Base-by-base conservation (phyloP, 2,113 vertebrate species). In the Cyanoramphus novaezelandiae region DNA sequence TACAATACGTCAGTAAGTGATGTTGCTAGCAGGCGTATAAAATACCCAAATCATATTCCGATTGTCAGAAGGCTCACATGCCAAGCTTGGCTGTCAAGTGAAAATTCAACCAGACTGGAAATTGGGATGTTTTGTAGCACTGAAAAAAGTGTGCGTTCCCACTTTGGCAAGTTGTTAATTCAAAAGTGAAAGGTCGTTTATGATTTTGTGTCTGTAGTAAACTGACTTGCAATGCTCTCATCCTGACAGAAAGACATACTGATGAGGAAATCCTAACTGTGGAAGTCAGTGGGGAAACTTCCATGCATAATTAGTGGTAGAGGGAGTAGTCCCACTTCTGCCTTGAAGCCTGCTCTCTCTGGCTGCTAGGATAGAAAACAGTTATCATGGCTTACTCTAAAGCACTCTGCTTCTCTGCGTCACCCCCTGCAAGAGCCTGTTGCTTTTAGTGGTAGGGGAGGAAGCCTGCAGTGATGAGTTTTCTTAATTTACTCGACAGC, bases 271-370 rank as follows among this genome's bases (percentile, higher is more conserved):
- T 49, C 60, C 18, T 8, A 5, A 14, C 47, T 64, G 31, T 5
- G 49, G 57, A 44, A 82, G 41, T 37, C 83, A 47, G 23, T 46
- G 49, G 31, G 63, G 63, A 69, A 90, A 62, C 9, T 43, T 87
- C 23, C 10, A 23, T 14, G 39, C 0, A 0, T n/a, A 76, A 52
- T 28, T 37, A 43, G 41, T 1, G 1, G 21, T 7, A 7, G 77
- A 84, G 24, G 28, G 13, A 41, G 15, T 7, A 37, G 43, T 43
- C 12, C 24, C 29, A 15, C 11, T 33, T 82, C 46, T 67, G 49
- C 82, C n/a, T 49, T 6, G 3, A 50, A 88, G 31, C 28, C 59
- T 77, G 33, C 33, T 80, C 20, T 35, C 55, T 43, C 52, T 60
- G 74, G 17, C 85, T 82, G 39, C 79, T 77, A 86, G 47, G 13